Conservation (phyloP, 2,888 invertebrate genomes). For the Cantharis rustica region DNA sequence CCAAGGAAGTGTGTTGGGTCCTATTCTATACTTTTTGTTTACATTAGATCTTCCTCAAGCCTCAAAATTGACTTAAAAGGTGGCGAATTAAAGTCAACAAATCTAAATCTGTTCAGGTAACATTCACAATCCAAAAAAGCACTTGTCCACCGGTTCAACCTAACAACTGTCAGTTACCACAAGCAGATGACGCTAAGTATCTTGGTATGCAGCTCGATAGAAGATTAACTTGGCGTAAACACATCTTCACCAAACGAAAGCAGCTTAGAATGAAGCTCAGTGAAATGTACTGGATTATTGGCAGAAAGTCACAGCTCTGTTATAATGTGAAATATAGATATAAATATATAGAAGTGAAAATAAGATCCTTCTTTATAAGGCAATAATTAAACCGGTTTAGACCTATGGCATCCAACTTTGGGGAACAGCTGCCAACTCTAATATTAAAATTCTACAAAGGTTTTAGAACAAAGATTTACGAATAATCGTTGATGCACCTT, state of each 20-base stretch:
- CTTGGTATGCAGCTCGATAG: neutral
- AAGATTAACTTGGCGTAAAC: neutral
- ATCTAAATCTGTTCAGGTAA: conserved; percentile 30
- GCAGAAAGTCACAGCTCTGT: neutral
- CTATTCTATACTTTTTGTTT: no score
- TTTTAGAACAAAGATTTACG: neutral
- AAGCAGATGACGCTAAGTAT: neutral
- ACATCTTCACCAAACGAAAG: neutral
- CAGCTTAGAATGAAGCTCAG: neutral
- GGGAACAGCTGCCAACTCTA: neutral
- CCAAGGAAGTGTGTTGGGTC: no score
- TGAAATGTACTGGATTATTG: neutral
- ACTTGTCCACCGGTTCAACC: neutral
- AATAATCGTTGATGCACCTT: neutral
- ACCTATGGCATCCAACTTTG: neutral
- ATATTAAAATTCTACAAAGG: neutral
- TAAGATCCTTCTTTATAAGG: no score
- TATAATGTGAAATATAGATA: no score
- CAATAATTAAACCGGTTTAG: neutral
- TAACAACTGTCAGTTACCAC: conserved; percentile 4
- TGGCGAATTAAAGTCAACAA: conserved; percentile 10
- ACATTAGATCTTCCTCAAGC: neutral
- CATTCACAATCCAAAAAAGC: conserved; percentile 21
- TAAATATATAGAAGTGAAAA: no score
- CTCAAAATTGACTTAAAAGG: neutral